Conservation (phyloP, 2,888 invertebrate genomes). For the Diplolepis rosae region DNA sequence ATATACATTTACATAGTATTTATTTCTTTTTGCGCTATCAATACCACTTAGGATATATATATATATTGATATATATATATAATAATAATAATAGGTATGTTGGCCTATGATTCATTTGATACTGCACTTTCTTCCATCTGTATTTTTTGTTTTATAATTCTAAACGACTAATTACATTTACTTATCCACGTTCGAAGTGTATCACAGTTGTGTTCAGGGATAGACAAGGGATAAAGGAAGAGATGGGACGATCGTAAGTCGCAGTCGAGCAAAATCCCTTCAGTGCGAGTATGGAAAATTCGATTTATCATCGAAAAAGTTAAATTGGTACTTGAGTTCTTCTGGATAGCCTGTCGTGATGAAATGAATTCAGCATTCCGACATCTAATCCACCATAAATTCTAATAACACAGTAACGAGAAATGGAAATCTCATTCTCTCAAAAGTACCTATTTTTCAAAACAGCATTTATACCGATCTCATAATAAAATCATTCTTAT, state of each 20-base stretch:
- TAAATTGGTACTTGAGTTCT: conserved; percentile 4
- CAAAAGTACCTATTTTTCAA: neutral
- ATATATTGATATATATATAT: no score
- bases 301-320: neutral
- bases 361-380: conserved; percentile 34
- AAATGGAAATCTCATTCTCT: conserved; percentile 13
- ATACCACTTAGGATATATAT: conserved; percentile 60
- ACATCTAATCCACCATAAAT: conserved; percentile 26
- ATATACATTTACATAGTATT: conserved; percentile 70
- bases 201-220: conserved; percentile 72
- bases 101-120: conserved; percentile 62
- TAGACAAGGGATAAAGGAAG: conserved; percentile 61
- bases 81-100: conserved; percentile 51
- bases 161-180: conserved; percentile 68
- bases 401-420: conserved; percentile 37
- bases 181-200: conserved; percentile 65
- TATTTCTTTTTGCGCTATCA: conserved; percentile 58
- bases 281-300: neutral
- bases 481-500: no score
- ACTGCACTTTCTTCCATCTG: conserved; percentile 56
- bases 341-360: conserved; percentile 29
- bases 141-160: conserved; percentile 56
- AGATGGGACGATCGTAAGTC: conserved; percentile 40
- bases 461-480: conserved; percentile 8
- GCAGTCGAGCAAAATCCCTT: conserved; percentile 16